Base-by-base conservation (phyloP, 2,113 vertebrate species). In the Coryphaenoides rupestris region DNA sequence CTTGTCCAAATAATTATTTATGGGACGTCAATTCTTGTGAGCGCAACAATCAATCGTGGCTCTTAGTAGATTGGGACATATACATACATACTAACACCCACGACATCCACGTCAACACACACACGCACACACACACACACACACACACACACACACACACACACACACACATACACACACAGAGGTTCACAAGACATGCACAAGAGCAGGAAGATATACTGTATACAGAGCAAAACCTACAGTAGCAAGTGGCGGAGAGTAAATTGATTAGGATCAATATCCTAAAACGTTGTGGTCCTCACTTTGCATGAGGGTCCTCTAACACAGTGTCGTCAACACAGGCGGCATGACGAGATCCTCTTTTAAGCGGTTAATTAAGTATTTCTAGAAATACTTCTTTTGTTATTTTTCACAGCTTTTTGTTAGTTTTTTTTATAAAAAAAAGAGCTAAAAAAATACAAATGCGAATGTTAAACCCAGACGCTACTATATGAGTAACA, bases 1-100 rank as follows among this genome's bases (percentile, higher is more conserved):
- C 26, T 10, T 62, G 61, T 65, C 76, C 66, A 77, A 79, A 66
- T 66, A 65, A 50, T 46, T 56, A 60, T 58, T 45, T 78, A 62
- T 46, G 70, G 63, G 50, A 61, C 13, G 13, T 69, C 50, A 67
- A 71, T 24, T 59, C 60, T 55, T 73, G 28, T 75, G 62, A 66
- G 53, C 47, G 54, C 19, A 14, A 12, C 19, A 49, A 70, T 72
- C 64, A 70, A 72, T 77, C 65, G 65, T 21, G 7, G 68, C 74
- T 69, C 22, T 74, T 74, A 66, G 65, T 53, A 66, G 56, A 76
- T 76, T 80, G 61, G 45, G 2, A 33, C 23, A 23, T 3, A 58
- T 16, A 47, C 55, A 56, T 60, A 33, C 24, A 56, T 62, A 19
- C 55, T 62, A 19, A 22, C 52, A 62, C 45, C 24, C 52, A 47